These are phyloP conservation scores for Cavia porcellus DNA, from an alignment of 2,113 vertebrate species.

Conservation along the genomic window DNA sequence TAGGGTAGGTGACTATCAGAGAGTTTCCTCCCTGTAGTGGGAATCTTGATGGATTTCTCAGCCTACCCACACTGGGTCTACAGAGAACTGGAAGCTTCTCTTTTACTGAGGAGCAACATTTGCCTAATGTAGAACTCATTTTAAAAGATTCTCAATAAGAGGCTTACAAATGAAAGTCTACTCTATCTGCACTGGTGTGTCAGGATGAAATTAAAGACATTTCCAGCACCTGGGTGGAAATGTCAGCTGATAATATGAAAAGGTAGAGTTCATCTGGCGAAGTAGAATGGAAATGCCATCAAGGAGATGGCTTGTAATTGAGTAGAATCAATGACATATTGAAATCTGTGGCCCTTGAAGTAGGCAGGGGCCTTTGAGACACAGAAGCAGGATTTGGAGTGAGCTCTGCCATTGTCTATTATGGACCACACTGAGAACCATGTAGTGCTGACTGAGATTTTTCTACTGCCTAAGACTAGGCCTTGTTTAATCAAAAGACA, in stretches of 20 bases:
- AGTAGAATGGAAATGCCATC: slow-evolving; percentile 57
- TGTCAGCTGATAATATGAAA: slow-evolving; percentile 65
- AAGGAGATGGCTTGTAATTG: slow-evolving; percentile 22
- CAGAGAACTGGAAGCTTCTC: not conserved
- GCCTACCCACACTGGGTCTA: not conserved
- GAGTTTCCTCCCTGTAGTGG: not conserved
- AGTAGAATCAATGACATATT: slow-evolving; percentile 45
- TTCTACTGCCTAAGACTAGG: not conserved
- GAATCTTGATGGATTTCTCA: not conserved
- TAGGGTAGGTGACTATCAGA: not conserved
- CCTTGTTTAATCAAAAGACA: not conserved
- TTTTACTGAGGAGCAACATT: not conserved
- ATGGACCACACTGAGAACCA: not conserved
- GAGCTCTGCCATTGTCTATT: not conserved
- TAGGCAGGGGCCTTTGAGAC: slow-evolving; percentile 42
- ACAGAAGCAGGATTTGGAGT: not conserved
- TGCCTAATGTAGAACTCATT: not conserved
- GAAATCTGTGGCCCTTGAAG: slow-evolving; percentile 43
- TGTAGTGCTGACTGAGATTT: not conserved
- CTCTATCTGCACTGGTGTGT: slow-evolving; percentile 56
- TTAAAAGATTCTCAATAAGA: slow-evolving; percentile 63
- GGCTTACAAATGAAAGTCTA: slow-evolving; percentile 55
- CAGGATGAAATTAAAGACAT: slow-evolving; percentile 56
- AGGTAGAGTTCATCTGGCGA: slow-evolving; percentile 59
- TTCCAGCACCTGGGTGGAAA: slow-evolving; percentile 66